phyloP scores from a whole-genome alignment of 2,797 vertebrate genomes.

The Neoniphon sammara region DNA sequence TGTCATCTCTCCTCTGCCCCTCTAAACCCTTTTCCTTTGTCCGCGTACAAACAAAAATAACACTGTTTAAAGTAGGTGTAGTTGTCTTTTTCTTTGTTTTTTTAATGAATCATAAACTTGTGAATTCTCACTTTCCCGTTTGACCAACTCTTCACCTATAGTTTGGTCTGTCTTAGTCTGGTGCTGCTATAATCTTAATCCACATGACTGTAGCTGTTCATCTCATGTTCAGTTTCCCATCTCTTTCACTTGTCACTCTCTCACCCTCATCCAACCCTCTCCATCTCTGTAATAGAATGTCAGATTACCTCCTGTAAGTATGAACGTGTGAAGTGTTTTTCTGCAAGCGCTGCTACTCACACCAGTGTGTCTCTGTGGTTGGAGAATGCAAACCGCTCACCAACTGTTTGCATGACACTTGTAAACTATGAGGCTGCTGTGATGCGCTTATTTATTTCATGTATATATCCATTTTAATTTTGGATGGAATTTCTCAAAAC shows the following conservation, averaged over 20 bases:
- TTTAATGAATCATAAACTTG: too few species aligned
- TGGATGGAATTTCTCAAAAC: not conserved
- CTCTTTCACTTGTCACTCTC: conserved; percentile 43
- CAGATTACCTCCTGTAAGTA: conserved; percentile 70
- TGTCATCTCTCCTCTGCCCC: not conserved
- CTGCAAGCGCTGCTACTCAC: conserved; percentile 13
- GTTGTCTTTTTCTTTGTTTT: too few species aligned
- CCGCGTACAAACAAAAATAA: not conserved
- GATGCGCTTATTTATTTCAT: not conserved
- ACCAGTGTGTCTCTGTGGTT: conserved; percentile 37
- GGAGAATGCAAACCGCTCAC: conserved; percentile 32
- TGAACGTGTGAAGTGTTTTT: conserved; percentile 19
- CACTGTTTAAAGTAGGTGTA: too few species aligned
- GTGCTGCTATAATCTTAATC: too few species aligned
- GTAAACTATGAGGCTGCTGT: conserved; percentile 29
- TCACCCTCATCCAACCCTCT: conserved; percentile 29
- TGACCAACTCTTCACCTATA: too few species aligned
- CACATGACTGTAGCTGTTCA: not conserved
- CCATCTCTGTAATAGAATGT: conserved; percentile 60
- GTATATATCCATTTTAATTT: too few species aligned
- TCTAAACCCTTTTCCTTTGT: not conserved
- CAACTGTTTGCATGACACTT: conserved; percentile 51
- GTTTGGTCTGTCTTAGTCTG: too few species aligned
- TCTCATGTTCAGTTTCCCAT: not conserved
- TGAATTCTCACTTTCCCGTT: too few species aligned